A percentile compares a stretch with the other conserved stretches of the same genome.
Conservation (phyloP, 2,888 invertebrate species). For the Marasmarcha lunaedactyla region DNA sequence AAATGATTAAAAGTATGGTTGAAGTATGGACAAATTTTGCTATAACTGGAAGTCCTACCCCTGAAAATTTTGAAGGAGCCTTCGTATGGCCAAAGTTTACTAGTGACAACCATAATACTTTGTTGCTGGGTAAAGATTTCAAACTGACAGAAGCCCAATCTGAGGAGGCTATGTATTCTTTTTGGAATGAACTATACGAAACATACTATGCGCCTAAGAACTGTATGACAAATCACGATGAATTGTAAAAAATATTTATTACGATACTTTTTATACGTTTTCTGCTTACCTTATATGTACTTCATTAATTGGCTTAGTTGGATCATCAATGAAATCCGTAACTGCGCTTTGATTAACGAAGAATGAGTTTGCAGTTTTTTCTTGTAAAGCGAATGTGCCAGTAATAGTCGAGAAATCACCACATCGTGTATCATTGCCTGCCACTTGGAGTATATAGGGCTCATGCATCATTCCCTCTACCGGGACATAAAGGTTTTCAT, state of each 20-base stretch:
- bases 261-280: background rate
- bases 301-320: conserved; percentile 51
- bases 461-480: conserved; percentile 25
- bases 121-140: conserved; percentile 30
- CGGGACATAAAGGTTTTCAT: conserved; percentile 48
- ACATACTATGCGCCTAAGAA: conserved; percentile 29
- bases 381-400: conserved; percentile 32
- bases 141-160: conserved; percentile 19
- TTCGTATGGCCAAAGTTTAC: conserved; percentile 39
- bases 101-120: conserved; percentile 26
- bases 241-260: conserved; percentile 25
- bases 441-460: conserved; percentile 42
- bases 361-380: conserved; percentile 49
- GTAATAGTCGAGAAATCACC: conserved; percentile 20
- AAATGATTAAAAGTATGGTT: conserved; percentile 42
- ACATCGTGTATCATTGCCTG: conserved; percentile 25
- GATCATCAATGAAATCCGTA: conserved; percentile 46
- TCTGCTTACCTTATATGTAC: conserved; percentile 36
- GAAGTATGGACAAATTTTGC: conserved; percentile 63
- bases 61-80: conserved; percentile 18
- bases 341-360: conserved; percentile 35
- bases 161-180: conserved; percentile 34
- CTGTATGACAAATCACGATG: conserved; percentile 33
- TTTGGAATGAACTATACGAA: conserved; percentile 45
- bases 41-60: conserved; percentile 47